phyloP scores from a whole-genome alignment of 2,797 vertebrate genomes.

The Platyrinchus mystaceus region DNA sequence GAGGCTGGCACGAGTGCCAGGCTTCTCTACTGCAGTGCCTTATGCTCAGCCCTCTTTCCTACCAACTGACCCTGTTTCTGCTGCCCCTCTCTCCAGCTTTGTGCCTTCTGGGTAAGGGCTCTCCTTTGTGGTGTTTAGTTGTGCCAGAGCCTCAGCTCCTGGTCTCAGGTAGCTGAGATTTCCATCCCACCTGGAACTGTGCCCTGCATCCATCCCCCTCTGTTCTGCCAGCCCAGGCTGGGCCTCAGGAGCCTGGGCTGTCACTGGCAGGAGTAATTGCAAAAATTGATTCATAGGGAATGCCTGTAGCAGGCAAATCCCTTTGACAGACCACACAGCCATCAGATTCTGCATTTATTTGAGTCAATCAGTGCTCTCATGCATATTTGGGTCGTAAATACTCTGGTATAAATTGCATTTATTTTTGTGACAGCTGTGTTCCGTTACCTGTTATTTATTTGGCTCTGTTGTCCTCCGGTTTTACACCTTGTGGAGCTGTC shows the following conservation, averaged over 20 bases:
- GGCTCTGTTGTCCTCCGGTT: not conserved
- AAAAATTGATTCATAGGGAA: constrained; percentile 27
- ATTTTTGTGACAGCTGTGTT: constrained; percentile 40
- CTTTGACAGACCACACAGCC: constrained; percentile 21
- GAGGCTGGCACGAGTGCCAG: not conserved
- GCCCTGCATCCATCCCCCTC: not conserved
- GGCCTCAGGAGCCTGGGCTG: not conserved
- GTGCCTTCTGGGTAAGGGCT: not conserved
- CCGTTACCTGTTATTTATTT: constrained; percentile 32
- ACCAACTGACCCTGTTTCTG: not conserved
- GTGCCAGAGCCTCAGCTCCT: not conserved
- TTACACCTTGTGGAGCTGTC: constrained; percentile 43
- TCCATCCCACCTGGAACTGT: not conserved
- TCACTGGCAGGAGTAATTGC: constrained; percentile 5
- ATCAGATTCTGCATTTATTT: constrained; percentile 31
- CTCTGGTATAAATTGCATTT: constrained; percentile 16
- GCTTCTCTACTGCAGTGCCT: not conserved
- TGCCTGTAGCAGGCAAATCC: not conserved
- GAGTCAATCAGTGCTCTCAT: constrained; percentile 47
- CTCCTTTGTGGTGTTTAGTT: not conserved
- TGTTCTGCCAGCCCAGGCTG: not conserved
- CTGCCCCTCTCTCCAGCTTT: not conserved
- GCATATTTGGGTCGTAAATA: constrained; percentile 58
- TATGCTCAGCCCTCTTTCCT: not conserved
- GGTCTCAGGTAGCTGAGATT: not conserved